A percentile compares a stretch with the other conserved stretches of the same genome.
phyloP scores from a whole-genome alignment of 2,888 invertebrate genomes.

The Hyposoter didymator region DNA sequence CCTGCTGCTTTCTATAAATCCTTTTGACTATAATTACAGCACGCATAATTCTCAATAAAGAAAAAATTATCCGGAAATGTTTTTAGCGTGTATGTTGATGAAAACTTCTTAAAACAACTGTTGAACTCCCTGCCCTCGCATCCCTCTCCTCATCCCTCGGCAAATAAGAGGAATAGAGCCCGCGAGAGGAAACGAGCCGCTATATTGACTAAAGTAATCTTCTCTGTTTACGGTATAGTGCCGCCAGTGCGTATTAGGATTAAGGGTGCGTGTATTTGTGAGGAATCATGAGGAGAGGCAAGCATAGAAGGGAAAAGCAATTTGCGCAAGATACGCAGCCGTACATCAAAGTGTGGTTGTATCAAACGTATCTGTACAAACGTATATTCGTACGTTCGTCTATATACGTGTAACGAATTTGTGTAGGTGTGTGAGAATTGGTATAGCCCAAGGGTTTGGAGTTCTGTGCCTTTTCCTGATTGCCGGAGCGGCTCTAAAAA shows the following conservation, averaged over 20 bases:
- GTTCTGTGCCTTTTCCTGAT: slow-evolving; percentile 53
- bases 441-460: slow-evolving; percentile 24
- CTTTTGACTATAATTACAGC: too few species aligned
- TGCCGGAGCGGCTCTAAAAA: slow-evolving; percentile 53
- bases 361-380: not conserved
- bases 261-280: slow-evolving; percentile 38
- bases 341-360: slow-evolving; percentile 60
- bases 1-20: too few species aligned
- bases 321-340: slow-evolving; percentile 68
- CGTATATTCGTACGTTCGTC: not conserved
- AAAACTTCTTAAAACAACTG: slow-evolving; percentile 39
- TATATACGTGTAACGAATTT: not conserved
- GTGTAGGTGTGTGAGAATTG: slow-evolving; percentile 26
- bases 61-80: not conserved
- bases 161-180: slow-evolving; percentile 17
- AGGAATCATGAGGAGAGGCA: slow-evolving; percentile 31
- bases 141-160: not conserved
- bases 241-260: slow-evolving; percentile 46
- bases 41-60: too few species aligned
- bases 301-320: slow-evolving; percentile 66
- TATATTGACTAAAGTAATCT: slow-evolving; percentile 67
- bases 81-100: not conserved
- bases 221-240: slow-evolving; percentile 50
- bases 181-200: slow-evolving; percentile 31
- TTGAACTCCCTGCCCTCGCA: slow-evolving; percentile 1